Evolutionary conservation across 1,140 invertebrate genomes (phyloP), one percentile per base, ranked within the genome.

Genomic region (Neodiprion pinetum): DNA sequence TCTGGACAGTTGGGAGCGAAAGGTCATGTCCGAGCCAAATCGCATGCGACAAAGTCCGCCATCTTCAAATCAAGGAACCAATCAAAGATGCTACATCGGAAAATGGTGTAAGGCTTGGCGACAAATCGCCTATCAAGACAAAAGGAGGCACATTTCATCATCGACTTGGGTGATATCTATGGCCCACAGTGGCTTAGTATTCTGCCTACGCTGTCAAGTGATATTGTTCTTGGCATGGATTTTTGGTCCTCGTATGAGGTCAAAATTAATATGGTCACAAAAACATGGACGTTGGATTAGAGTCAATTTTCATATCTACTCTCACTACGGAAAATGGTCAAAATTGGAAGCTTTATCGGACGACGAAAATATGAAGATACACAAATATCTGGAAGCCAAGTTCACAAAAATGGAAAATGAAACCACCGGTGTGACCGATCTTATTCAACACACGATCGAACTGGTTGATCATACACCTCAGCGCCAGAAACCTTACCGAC

Each of bases 1-100:
- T 17, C 66, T 77, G 0, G 76, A 77, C 40, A 74, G 76, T 21
- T 69, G 76, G 76, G 7, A 77, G 76, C 17, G 76, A 74, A 40
- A n/a, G 76, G 17, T 74, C 76, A 23, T 72, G 70, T 75, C 49
- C 73, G 68, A 74, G 73, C 21, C 47, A 68, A 66, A 8, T 12
- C 3, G 17, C 71, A 47, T 73, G 68, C 47, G 14, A 49, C 7
- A 17, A 48, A 4, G 66, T 73, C 0, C 48, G 68, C 67, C 14
- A 67, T 2, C 28, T 48, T 28, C 61, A 68, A 68, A 40, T 68
- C 11, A 17, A 68, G 7, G 72, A 68, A 8, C 11, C 50, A 12
- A 68, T 11, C 17, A 12, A 10, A 48, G 72, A 73, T 21, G 17
- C 66, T 5, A 28, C 66, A 3, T 47, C 48, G 9, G 17, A 48